phyloP scores from a whole-genome alignment of 2,888 invertebrate genomes.

The Orchesellides sinensis region DNA sequence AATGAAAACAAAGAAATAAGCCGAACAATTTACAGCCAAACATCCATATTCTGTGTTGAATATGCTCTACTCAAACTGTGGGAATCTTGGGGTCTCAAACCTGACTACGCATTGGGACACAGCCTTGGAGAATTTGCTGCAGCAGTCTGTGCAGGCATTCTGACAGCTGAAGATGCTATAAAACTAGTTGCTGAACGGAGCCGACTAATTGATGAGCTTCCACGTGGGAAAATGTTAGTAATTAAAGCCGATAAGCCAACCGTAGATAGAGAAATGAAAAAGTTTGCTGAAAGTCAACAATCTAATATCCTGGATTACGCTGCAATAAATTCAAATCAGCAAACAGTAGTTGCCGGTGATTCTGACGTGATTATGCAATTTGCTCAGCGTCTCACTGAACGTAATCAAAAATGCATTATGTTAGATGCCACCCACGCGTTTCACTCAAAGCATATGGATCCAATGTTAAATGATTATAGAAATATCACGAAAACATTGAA shows the following conservation, averaged over 20 bases:
- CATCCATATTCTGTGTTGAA: slow-evolving; percentile 63
- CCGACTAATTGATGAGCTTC: slow-evolving; percentile 45
- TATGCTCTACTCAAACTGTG: slow-evolving; percentile 51
- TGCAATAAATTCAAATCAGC: slow-evolving; percentile 49
- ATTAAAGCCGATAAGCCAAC: slow-evolving; percentile 15
- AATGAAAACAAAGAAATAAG: slow-evolving; percentile 9
- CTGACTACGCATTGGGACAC: slow-evolving; percentile 65
- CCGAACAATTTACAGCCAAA: slow-evolving; percentile 56
- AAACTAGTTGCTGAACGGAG: slow-evolving; percentile 53
- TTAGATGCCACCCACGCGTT: slow-evolving; percentile 43
- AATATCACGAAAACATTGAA: no score
- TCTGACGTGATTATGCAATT: not conserved
- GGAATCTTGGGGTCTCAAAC: slow-evolving; percentile 53
- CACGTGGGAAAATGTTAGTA: slow-evolving; percentile 45
- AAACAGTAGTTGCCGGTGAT: slow-evolving; percentile 55
- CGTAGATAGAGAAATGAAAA: slow-evolving; percentile 6
- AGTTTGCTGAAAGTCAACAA: not conserved
- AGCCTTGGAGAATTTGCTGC: slow-evolving; percentile 64
- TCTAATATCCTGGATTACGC: slow-evolving; percentile 40
- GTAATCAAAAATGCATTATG: slow-evolving; percentile 19
- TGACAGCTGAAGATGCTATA: slow-evolving; percentile 45
- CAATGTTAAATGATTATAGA: slow-evolving; percentile 37
- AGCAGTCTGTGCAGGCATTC: slow-evolving; percentile 48
- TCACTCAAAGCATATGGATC: slow-evolving; percentile 51
- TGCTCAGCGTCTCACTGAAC: not conserved